A percentile compares a stretch with the other conserved stretches of the same genome.
phyloP scores from a whole-genome alignment of 2,888 invertebrate species.

The Spodoptera littoralis region DNA sequence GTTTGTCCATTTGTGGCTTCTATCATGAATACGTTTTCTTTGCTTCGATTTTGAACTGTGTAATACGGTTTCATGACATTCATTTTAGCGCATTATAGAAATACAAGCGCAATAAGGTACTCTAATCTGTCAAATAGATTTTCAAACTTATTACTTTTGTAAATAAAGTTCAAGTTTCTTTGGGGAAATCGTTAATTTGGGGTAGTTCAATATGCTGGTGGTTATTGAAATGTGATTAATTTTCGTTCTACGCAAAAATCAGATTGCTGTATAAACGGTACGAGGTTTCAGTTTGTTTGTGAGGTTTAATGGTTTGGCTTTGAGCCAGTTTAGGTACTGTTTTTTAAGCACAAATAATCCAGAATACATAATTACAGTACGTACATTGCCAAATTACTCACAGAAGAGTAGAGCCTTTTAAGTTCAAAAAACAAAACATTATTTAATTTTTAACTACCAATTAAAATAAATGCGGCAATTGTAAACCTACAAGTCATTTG shows the following conservation, averaged over 20 bases:
- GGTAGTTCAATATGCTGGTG: too few relatives aligned
- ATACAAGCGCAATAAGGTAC: not conserved
- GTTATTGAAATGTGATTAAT: too few relatives aligned
- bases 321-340: too few relatives aligned
- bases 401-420: too few relatives aligned
- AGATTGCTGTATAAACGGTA: too few relatives aligned
- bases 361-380: too few relatives aligned
- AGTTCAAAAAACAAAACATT: too few relatives aligned
- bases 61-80: constrained; percentile 23
- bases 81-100: constrained; percentile 14
- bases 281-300: not conserved
- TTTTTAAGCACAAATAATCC: too few relatives aligned
- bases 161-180: not conserved
- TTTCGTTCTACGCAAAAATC: constrained; percentile 2
- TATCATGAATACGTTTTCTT: constrained; percentile 27
- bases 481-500: constrained; percentile 9
- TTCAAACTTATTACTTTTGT: not conserved
- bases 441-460: too few relatives aligned
- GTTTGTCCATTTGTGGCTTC: constrained; percentile 7
- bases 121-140: not conserved
- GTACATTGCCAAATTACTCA: too few relatives aligned
- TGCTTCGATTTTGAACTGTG: constrained; percentile 15
- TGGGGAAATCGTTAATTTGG: not conserved
- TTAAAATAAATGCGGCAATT: too few relatives aligned
- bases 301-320: too few relatives aligned